Base-by-base conservation (phyloP, 2,888 invertebrate genomes). In the Pollenia angustigena region DNA sequence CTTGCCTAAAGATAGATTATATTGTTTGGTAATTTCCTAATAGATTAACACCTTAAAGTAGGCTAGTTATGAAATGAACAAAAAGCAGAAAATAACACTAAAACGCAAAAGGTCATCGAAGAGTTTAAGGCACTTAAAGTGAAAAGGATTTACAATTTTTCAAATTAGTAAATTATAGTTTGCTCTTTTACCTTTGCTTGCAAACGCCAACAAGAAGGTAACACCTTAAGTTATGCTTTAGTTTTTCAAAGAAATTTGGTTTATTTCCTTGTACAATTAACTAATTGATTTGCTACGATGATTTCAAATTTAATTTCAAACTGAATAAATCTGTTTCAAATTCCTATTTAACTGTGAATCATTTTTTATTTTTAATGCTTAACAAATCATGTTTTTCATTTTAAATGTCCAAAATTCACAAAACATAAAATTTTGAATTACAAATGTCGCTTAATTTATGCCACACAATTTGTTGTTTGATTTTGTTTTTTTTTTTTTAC, bases 401-500 rank as follows among this genome's bases (percentile, higher is more conserved):
- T n/a, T 42, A 7, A 66, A 32, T 14, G 23, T 6, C 14, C 16
- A 32, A 44, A 40, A 69, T 18, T 9, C 10, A 16, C 42, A 46
- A 44, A 12, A 54, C 4, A 16, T 50, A 32, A 44, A 62, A 12
- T 46, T 62, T 80, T 52, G 8, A 40, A 23, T 42, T 66, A 58
- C 18, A 66, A 74, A 56, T 81, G 18, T 56, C 66, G 42, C 23
- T 74, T 72, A 66, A 81, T 72, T 74, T 66, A 74, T 72, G 46
- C 16, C n/a, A 42, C 42, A 12, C 64, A 66, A 74, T 66, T 74
- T 66, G 18, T 69, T 79, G 23, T 9, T n/a, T 3, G n/a, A 46
- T 18, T 48, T 48, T 46, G 44, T n/a, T n/a, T n/a, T n/a, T n/a
- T 6, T 44, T 23, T 42, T 52, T 16, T 54, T 4, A 48, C 4